These are phyloP conservation scores for Ciconia nigra DNA, from an alignment of 2,797 vertebrate species.

Conservation along the genomic window DNA sequence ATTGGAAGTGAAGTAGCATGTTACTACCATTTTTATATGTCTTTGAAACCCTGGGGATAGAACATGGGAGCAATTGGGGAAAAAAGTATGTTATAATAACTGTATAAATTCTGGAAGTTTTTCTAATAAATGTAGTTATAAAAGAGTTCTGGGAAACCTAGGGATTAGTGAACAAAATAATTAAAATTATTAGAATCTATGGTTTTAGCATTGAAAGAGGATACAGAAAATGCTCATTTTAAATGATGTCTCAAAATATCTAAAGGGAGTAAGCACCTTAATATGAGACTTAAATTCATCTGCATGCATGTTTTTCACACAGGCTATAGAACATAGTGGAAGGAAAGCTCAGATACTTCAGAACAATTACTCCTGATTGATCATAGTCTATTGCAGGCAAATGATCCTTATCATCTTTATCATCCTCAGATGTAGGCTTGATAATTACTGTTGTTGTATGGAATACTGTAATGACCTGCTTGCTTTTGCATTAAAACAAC, in stretches of 20 bases:
- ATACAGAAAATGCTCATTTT: background rate
- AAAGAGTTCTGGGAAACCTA: background rate
- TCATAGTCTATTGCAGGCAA: background rate
- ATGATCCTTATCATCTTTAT: background rate
- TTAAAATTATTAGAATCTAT: background rate
- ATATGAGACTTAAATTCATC: background rate
- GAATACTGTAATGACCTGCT: background rate
- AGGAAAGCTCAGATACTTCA: background rate
- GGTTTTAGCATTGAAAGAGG: background rate
- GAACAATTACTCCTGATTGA: background rate
- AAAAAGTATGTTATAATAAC: background rate
- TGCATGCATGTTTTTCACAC: background rate
- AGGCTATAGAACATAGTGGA: background rate
- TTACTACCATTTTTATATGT: background rate
- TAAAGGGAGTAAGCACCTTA: background rate
- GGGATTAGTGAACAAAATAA: background rate
- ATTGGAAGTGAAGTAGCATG: background rate
- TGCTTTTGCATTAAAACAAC: background rate
- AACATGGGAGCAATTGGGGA: background rate
- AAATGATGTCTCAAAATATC: background rate
- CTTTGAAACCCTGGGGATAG: background rate
- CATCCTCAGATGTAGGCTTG: background rate
- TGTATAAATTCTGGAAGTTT: background rate
- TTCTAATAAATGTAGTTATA: background rate
- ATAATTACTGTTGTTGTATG: background rate